Percentiles rank a stretch among this genome's conserved stretches.
phyloP scores from a whole-genome alignment of 53 echinoderm and acorn worm genomes.

The Actinopyga echinites region DNA sequence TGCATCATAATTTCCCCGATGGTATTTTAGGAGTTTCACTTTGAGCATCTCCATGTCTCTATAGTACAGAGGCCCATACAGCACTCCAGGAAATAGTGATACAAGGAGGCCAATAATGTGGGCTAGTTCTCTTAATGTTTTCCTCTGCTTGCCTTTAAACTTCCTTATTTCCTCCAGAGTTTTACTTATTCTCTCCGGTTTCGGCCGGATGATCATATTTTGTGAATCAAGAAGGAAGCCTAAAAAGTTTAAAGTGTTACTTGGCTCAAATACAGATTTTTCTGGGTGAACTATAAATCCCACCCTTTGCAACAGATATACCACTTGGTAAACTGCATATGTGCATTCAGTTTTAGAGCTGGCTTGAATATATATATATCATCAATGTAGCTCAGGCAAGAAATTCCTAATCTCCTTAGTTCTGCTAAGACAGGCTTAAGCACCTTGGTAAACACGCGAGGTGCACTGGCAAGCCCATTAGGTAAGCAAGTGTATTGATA shows the following conservation, averaged over 20 bases:
- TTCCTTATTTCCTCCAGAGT: neutral
- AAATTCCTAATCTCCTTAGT: neutral
- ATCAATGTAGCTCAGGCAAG: constrained; percentile 34
- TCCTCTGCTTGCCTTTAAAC: neutral
- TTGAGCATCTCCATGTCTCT: constrained; percentile 49
- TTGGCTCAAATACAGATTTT: constrained; percentile 63
- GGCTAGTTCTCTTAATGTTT: constrained; percentile 39
- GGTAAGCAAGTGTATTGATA: constrained; percentile 51
- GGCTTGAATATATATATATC: constrained; percentile 12
- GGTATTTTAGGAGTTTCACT: neutral
- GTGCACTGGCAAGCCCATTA: constrained; percentile 40
- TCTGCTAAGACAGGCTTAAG: constrained; percentile 43
- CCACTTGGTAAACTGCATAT: neutral
- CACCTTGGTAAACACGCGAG: constrained; percentile 56
- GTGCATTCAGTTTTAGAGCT: neutral
- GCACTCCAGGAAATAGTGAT: constrained; percentile 52
- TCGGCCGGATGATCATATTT: constrained; percentile 38
- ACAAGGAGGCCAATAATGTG: constrained; percentile 59
- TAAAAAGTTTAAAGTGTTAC: constrained; percentile 31
- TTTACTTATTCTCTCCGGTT: constrained; percentile 19
- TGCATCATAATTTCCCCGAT: constrained; percentile 59
- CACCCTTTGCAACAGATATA: constrained; percentile 20
- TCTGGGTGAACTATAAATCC: constrained; percentile 56
- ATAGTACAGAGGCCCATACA: constrained; percentile 62
- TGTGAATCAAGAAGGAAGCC: constrained; percentile 59